Base-by-base conservation (phyloP, 2,888 invertebrate genomes). In the Meloe dianella region DNA sequence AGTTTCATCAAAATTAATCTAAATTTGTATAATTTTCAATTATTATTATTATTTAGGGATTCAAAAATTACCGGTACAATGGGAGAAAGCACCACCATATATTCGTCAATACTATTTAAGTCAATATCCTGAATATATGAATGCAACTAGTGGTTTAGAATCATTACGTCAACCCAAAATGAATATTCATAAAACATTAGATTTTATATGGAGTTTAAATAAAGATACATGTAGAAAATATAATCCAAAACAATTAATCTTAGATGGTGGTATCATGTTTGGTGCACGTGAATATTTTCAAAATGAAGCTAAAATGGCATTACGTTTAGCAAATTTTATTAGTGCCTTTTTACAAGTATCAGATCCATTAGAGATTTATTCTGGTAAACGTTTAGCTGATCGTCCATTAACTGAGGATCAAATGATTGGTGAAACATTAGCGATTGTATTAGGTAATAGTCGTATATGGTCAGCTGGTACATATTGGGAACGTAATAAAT, bases 291-390 rank as follows among this genome's bases (percentile, higher is more conserved):
- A 93, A 69, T 96, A 95, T 82, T 95, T 96, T 79, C 92, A 94
- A 80, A 96, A 96, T 79, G 96, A 98, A 85, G 98, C 97, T 0
- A 93, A 96, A 83, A 96, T 96, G 92, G 98, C 98, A 2, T 88
- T 97, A n/a, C 89, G 98, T 59, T 85, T 98, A 61, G 94, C 98
- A 0, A 97, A 98, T 83, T 98, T 98, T 82, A 92, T 98, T 73
- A 96, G 96, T 80, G 94, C 95, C 51, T 98, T 97, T 83, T 85
- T 97, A 74, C 97, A 98, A 88, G 88, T 95, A 51, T 93, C 94
- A 2, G 94, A 96, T 83, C 94, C 95, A 0, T 88, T 90, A 78
- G 96, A 96, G 84, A 92, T 95, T 59, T 96, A 93, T 85, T 93
- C 95, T 17, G 96, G 95, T 5, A 95, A 92, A 79, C 87, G 96